These are phyloP conservation scores for Oryzias dopingdopingensis DNA, from an alignment of 2,797 vertebrate species.

Conservation along the genomic window DNA sequence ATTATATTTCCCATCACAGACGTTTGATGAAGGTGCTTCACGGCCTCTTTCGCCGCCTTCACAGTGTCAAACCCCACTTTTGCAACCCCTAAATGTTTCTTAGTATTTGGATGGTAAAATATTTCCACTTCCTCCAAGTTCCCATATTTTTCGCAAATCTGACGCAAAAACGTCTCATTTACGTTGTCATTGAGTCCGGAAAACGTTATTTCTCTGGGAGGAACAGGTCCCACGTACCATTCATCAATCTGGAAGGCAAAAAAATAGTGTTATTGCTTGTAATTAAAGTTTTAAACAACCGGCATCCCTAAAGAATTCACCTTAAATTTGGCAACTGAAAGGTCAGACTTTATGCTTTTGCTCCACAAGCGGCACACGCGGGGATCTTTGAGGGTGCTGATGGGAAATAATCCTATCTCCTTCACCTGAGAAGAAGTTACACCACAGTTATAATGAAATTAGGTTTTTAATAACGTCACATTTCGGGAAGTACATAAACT, in stretches of 20 bases:
- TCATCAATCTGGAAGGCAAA: conserved; percentile 86
- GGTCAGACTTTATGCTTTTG: conserved; percentile 82
- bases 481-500: too few species aligned
- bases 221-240: conserved; percentile 90
- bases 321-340: conserved; percentile 91
- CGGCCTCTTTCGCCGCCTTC: conserved; percentile 86
- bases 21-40: conserved; percentile 88
- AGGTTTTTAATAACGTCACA: background rate
- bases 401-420: conserved; percentile 88
- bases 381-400: conserved; percentile 88
- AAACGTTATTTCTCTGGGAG: conserved; percentile 96
- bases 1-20: conserved; percentile 98
- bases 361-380: conserved; percentile 92
- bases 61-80: conserved; percentile 93
- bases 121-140: conserved; percentile 92
- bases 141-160: conserved; percentile 94
- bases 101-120: conserved; percentile 92
- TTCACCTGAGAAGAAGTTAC: conserved; percentile 64
- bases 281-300: background rate
- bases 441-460: background rate
- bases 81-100: conserved; percentile 94
- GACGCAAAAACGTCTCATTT: conserved; percentile 86
- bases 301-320: conserved; percentile 34
- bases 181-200: conserved; percentile 95
- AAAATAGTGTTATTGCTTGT: background rate